Evolutionary conservation across 2,113 vertebrate genomes (phyloP).

Genomic region (Ramphastos sulfuratus): DNA sequence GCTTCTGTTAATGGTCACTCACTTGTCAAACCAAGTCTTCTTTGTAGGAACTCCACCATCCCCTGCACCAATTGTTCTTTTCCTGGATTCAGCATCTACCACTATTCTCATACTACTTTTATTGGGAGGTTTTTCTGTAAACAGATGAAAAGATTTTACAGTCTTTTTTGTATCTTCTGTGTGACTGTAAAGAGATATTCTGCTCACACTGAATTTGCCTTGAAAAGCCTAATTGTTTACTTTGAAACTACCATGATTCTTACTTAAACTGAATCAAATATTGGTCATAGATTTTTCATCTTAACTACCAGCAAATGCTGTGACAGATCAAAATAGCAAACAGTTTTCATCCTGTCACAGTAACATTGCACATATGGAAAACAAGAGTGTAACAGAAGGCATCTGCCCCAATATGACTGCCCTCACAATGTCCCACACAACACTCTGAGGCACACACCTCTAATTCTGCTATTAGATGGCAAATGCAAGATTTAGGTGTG

Average conservation of each 20-base stretch:
- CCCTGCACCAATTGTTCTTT: slow-evolving; percentile 81
- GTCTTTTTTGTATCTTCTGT: neutral
- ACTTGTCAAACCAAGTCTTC: slow-evolving; percentile 98
- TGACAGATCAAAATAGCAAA: neutral
- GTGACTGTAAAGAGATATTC: neutral
- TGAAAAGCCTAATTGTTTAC: neutral
- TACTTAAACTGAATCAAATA: neutral
- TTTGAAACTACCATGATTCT: neutral
- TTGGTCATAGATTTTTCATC: neutral
- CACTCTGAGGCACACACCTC: neutral
- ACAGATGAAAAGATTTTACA: slow-evolving; percentile 41
- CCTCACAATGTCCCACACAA: neutral
- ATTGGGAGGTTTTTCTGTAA: slow-evolving; percentile 89
- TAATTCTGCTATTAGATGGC: neutral
- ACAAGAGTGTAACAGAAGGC: neutral
- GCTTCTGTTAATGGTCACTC: slow-evolving; percentile 58
- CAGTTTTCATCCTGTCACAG: neutral
- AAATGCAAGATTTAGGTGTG: neutral
- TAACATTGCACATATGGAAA: neutral
- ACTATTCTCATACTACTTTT: slow-evolving; percentile 93
- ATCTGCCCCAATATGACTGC: neutral
- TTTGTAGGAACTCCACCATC: slow-evolving; percentile 83
- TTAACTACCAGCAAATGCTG: neutral
- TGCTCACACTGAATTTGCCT: neutral
- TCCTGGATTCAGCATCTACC: slow-evolving; percentile 94